Evolutionary conservation across 2,113 vertebrate genomes (phyloP).

Genomic region (Vulpes vulpes): DNA sequence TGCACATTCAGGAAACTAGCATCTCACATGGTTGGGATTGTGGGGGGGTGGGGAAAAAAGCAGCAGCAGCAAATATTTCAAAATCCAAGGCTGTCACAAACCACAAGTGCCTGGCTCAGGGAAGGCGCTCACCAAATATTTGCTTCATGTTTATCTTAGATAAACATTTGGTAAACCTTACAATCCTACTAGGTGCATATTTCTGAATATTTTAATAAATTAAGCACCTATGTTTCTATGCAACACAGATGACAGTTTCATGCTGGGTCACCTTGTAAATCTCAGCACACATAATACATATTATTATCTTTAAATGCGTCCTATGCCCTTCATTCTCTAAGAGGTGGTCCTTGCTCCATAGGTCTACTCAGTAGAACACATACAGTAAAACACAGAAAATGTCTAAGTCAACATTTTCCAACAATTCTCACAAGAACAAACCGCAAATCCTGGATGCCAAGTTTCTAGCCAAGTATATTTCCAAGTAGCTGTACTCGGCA

Average conservation of each 20-base stretch:
- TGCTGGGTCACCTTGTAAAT: neutral
- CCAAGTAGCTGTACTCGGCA: neutral
- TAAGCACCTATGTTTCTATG: neutral
- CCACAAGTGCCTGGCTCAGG: neutral
- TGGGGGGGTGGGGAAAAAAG: neutral
- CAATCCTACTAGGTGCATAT: neutral
- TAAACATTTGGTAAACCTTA: constrained; percentile 53
- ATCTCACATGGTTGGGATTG: constrained; percentile 7
- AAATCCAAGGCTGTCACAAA: constrained; percentile 49
- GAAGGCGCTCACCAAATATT: constrained; percentile 46
- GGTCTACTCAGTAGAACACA: neutral
- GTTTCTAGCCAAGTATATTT: neutral
- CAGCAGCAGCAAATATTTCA: constrained; percentile 40
- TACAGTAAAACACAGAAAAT: neutral
- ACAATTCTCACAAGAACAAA: neutral
- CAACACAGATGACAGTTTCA: neutral
- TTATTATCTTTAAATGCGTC: neutral
- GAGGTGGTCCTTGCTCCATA: no score
- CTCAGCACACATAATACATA: neutral
- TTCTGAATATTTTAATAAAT: constrained; percentile 63
- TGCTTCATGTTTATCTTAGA: constrained; percentile 59
- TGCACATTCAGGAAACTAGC: neutral
- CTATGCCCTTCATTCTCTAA: neutral
- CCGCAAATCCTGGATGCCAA: neutral
- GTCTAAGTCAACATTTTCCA: neutral